These are phyloP conservation scores for Pachyuromys duprasi DNA, from an alignment of 2,797 vertebrate species.

Conservation along the genomic window DNA sequence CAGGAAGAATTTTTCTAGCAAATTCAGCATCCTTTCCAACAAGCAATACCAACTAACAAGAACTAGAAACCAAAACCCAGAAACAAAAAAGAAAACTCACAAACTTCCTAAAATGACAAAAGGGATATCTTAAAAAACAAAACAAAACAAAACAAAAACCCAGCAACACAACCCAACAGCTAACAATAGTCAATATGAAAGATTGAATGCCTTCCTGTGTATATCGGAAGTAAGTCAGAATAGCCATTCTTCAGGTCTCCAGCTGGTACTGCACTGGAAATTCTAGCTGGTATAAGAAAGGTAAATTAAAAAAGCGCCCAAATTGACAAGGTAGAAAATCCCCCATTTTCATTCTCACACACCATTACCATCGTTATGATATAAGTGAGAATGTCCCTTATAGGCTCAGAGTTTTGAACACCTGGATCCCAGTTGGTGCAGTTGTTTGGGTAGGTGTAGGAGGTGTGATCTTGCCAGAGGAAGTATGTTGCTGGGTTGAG, in stretches of 20 bases:
- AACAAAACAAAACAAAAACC: neutral
- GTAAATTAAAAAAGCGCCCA: constrained; percentile 10
- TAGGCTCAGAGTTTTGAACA: neutral
- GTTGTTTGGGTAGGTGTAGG: neutral
- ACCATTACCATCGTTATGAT: neutral
- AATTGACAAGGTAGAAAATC: neutral
- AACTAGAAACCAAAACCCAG: neutral
- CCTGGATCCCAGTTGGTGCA: neutral
- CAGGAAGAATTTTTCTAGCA: neutral
- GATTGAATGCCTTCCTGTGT: neutral
- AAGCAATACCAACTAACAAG: constrained; percentile 2
- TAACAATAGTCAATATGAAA: constrained; percentile 8
- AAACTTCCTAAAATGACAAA: constrained; percentile 30
- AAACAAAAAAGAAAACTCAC: neutral
- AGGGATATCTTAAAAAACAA: neutral
- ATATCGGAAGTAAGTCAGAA: neutral
- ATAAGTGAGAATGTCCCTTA: neutral
- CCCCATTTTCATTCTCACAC: neutral
- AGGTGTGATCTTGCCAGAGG: neutral
- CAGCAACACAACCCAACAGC: no score
- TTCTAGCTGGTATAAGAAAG: constrained; percentile 1
- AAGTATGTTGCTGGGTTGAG: neutral
- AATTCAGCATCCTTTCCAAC: neutral
- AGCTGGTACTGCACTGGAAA: neutral
- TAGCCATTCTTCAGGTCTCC: neutral